These are phyloP conservation scores for Oxygymnocypris stewartii DNA, from an alignment of 2,113 vertebrate species.

Conservation along the genomic window DNA sequence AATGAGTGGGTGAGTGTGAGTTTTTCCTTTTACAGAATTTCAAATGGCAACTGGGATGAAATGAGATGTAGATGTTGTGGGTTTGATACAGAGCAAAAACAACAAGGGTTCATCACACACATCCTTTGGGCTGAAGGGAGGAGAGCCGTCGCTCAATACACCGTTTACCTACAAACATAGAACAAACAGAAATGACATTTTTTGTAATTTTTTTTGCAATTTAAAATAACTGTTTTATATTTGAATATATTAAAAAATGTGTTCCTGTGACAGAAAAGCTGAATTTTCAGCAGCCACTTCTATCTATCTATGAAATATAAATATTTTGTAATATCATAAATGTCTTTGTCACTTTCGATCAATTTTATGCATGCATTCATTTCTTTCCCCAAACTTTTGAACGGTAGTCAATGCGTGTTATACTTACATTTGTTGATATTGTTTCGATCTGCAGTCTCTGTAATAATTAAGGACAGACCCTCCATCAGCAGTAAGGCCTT, in stretches of 20 bases:
- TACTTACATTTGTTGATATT: conserved; percentile 49
- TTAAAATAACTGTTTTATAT: neutral
- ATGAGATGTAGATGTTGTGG: neutral
- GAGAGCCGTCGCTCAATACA: conserved; percentile 91
- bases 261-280: neutral
- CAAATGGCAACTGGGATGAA: neutral
- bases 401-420: neutral
- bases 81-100: conserved; percentile 1
- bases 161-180: conserved; percentile 80
- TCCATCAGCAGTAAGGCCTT: conserved; percentile 94
- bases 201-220: no score
- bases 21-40: neutral
- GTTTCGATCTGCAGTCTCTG: conserved; percentile 84
- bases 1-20: neutral
- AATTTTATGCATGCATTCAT: neutral
- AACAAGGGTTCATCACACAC: conserved; percentile 63
- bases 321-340: neutral
- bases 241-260: neutral
- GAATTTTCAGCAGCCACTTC: neutral
- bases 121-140: conserved; percentile 78
- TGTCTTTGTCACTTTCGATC: neutral
- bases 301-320: neutral
- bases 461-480: conserved; percentile 87
- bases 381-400: neutral
- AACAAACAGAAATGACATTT: no score